Evolutionary conservation across 2,888 invertebrate genomes (phyloP), one percentile per base, ranked within the genome.

Genomic region (Tachina grossa): DNA sequence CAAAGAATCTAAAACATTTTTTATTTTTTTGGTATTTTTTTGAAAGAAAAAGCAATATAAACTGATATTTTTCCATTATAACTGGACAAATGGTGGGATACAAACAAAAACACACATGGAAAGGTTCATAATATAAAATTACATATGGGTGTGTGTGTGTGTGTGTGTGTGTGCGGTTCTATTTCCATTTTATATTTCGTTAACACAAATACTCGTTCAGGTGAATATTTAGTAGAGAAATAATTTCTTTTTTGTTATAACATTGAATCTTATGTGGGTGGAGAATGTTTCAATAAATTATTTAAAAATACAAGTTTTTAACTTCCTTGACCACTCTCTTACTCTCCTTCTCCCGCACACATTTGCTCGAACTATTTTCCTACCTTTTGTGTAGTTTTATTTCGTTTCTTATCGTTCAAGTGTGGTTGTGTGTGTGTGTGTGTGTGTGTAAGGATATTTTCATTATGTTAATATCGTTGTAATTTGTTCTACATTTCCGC

Each of bases 401-500:
- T 47, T 79, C 47, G 47, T 65, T 39, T 57, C 8, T 45, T 61
- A 14, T 55, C 39, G 66, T 55, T 77, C 43, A 55, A 71, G 76
- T 61, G 19, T 74, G 47, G 47, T 31, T n/a, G 9, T 39, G 16
- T 47, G 41, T 31, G 3, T n/a, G 9, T 39, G 16, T 47, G 41
- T 31, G 3, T 22, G 8, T 13, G 9, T 19, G 39, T 31, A 39
- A 22, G 11, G 45, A 31, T 77, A 59, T 68, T 61, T 57, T 4
- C 9, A 59, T 51, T 51, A 43, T 53, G 63, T 45, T 63, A 55
- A 43, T 43, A 41, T 45, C 63, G 57, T 77, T 68, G 66, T 74
- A 82, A 85, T 81, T 78, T 77, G 77, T 74, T 57, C 69, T 78
- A 74, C 14, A 77, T 82, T 74, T 85, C 82, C 85, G 68, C 69